Percentiles rank a stretch among this genome's conserved stretches.
These are phyloP conservation scores for Nyctibius bracteatus DNA, from an alignment of 2,113 vertebrate genomes.

Conservation along the genomic window DNA sequence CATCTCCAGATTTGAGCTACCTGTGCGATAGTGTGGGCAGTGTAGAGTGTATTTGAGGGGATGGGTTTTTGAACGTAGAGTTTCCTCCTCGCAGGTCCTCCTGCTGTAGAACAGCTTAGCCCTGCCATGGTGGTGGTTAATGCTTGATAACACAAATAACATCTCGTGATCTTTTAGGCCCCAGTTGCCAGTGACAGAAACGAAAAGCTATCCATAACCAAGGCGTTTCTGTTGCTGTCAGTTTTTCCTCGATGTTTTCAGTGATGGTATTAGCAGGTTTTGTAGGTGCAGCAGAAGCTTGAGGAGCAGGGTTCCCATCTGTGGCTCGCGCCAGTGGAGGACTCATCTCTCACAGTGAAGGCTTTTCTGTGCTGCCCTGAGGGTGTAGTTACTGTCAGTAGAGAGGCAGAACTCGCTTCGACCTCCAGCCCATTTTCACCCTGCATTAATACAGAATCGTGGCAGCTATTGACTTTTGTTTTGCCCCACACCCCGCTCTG, in stretches of 20 bases:
- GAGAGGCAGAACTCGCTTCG: neutral
- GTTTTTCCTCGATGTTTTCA: accelerated
- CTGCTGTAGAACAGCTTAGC: neutral
- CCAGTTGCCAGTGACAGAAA: accelerated
- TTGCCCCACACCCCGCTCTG: accelerated
- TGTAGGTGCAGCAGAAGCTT: neutral
- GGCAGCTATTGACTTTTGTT: neutral
- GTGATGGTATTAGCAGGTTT: neutral
- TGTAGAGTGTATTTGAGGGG: neutral
- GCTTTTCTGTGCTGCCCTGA: neutral
- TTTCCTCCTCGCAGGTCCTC: neutral
- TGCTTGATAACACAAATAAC: neutral
- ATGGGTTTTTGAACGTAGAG: neutral
- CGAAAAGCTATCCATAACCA: accelerated
- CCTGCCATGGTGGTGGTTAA: accelerated
- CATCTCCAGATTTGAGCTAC: neutral
- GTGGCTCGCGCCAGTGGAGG: accelerated
- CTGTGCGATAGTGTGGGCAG: neutral
- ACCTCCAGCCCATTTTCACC: neutral
- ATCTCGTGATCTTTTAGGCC: neutral
- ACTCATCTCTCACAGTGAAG: neutral
- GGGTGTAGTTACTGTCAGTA: neutral
- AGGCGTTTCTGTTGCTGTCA: neutral
- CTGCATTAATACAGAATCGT: accelerated
- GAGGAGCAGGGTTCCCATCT: neutral